Evolutionary conservation across 2,113 vertebrate genomes (phyloP).

Genomic region (Seriola aureovittata): DNA sequence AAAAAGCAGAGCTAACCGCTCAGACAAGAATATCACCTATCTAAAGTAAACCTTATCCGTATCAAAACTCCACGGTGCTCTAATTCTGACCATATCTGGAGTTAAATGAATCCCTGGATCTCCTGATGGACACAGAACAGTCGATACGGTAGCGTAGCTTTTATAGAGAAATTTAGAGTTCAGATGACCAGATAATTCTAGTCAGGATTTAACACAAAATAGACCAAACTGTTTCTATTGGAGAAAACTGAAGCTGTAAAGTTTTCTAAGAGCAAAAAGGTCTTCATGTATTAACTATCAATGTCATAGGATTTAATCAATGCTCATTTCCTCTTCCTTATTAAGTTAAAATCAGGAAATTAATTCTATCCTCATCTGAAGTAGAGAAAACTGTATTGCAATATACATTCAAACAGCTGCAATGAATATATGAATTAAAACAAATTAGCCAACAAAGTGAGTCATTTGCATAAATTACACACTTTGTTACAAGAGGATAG

Average conservation of each 20-base stretch:
- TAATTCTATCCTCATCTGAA: slow-evolving; percentile 69
- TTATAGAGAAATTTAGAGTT: slow-evolving; percentile 52
- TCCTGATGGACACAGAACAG: slow-evolving; percentile 18
- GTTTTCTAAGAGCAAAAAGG: slow-evolving; percentile 65
- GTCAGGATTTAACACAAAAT: slow-evolving; percentile 35
- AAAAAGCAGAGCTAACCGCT: slow-evolving; percentile 45
- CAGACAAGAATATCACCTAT: slow-evolving; percentile 67
- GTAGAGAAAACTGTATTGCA: slow-evolving; percentile 69
- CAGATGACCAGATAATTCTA: slow-evolving; percentile 50
- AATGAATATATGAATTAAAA: slow-evolving; percentile 84
- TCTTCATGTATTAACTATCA: slow-evolving; percentile 61
- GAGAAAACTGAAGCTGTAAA: slow-evolving; percentile 49
- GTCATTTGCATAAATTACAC: slow-evolving; percentile 90
- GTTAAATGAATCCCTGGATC: slow-evolving; percentile 44
- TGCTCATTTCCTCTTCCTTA: slow-evolving; percentile 72
- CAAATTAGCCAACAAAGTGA: slow-evolving; percentile 87
- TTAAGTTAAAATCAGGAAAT: slow-evolving; percentile 77
- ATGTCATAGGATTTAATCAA: slow-evolving; percentile 75
- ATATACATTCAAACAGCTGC: slow-evolving; percentile 77
- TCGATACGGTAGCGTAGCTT: slow-evolving; percentile 25
- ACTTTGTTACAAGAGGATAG: slow-evolving; percentile 82
- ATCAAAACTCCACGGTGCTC: slow-evolving; percentile 36
- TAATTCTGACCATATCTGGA: slow-evolving; percentile 71
- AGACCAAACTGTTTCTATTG: slow-evolving; percentile 3
- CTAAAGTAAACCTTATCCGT: slow-evolving; percentile 66